Evolutionary conservation across 2,113 vertebrate species (phyloP), one percentile per base, ranked within the genome.

Genomic region (Macquaria australasica): DNA sequence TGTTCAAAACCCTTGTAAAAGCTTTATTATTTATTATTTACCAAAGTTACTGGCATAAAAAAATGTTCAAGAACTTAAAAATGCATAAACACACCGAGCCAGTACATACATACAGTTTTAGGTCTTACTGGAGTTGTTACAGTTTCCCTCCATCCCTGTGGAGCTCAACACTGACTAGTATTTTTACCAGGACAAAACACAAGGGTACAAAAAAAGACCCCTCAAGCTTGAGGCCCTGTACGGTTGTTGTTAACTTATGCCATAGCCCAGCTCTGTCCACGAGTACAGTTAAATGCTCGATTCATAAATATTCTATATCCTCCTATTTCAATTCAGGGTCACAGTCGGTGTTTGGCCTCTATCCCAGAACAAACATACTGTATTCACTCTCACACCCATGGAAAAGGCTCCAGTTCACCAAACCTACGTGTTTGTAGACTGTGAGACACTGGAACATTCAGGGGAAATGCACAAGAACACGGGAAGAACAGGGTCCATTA

Each of bases 231-330:
- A 64, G 18, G 9, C 37, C 10, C 5, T 15, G 1, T 12, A n/a
- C 2, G 12, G 31, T 58, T 58, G n/a, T 55, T 55, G 20, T 41
- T 59, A 16, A 59, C 12, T 50, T 74, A 5, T 23, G 20, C 56
- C 9, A 6, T 11, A 1, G 20, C 3, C 39, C 37, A 48, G 20
- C 18, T 8, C 37, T 51, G 21, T 23, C 23, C 37, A 60, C 11
- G 5, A 43, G 37, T 60, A 41, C 59, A 81, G 9, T 73, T 60
- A 62, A 67, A 77, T 73, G 18, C 4, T 60, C 4, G 6, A 21
- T 74, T 77, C 64, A 75, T 72, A 53, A 67, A 67, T 79, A 55
- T 75, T 78, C 41, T 1, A 53, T 60, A 81, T 58, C 10, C n/a
- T 78, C 4, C n/a, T 39, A 50, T 81, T 62, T 74, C 6, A 71